A percentile compares a stretch with the other conserved stretches of the same genome.
Conservation (phyloP, 2,888 invertebrate species). For the Cosmopolites sordidus region DNA sequence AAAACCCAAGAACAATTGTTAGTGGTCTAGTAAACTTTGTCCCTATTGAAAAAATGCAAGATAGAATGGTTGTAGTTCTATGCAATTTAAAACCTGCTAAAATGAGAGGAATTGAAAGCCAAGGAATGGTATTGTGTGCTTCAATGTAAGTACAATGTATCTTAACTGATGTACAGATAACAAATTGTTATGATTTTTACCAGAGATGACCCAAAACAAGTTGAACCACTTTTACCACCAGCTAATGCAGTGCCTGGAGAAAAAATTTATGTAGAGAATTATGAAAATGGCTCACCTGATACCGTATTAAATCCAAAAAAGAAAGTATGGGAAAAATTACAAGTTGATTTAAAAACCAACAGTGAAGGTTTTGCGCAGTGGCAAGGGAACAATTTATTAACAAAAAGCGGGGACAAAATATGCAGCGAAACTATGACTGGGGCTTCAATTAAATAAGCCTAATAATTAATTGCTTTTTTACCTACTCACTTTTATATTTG, state of each 20-base stretch:
- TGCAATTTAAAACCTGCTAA: slow-evolving; percentile 97
- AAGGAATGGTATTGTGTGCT: slow-evolving; percentile 92
- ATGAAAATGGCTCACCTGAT: slow-evolving; percentile 73
- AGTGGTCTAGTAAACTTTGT: slow-evolving; percentile 93
- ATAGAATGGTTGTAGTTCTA: slow-evolving; percentile 85
- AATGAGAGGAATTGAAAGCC: slow-evolving; percentile 87
- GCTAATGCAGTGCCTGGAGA: slow-evolving; percentile 76
- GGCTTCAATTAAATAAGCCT: slow-evolving; percentile 74
- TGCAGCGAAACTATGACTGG: slow-evolving; percentile 71
- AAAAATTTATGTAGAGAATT: slow-evolving; percentile 76
- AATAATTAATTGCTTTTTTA: slow-evolving; percentile 7
- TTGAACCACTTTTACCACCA: slow-evolving; percentile 83
- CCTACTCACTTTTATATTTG: slow-evolving; percentile 9
- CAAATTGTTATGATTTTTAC: not conserved
- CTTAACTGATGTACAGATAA: not conserved
- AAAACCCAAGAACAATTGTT: slow-evolving; percentile 63
- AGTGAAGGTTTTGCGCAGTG: slow-evolving; percentile 72
- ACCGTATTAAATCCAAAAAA: slow-evolving; percentile 90
- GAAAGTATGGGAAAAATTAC: slow-evolving; percentile 92
- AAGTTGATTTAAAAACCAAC: slow-evolving; percentile 72
- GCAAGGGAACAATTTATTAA: slow-evolving; percentile 75
- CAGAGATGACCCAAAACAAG: slow-evolving; percentile 70
- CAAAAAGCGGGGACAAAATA: slow-evolving; percentile 69
- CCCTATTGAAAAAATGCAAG: slow-evolving; percentile 83
- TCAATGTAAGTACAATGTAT: slow-evolving; percentile 55